Percentiles rank a stretch among this genome's conserved stretches.
Conservation (phyloP, 2,888 invertebrate genomes). For the Serripes groenlandicus region DNA sequence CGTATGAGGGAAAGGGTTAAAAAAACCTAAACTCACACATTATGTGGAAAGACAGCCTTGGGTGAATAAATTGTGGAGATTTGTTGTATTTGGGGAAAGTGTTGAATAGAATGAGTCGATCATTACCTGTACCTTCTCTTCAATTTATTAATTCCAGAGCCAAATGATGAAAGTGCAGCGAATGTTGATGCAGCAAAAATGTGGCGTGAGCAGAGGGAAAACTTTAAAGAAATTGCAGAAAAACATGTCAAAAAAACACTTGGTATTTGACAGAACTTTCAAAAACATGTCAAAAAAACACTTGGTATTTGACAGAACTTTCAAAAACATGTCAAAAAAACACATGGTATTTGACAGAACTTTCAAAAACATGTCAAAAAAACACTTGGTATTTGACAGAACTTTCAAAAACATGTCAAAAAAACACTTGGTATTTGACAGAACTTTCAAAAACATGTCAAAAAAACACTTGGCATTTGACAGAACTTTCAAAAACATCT, state of each 20-base stretch:
- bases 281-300: constrained; percentile 96
- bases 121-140: background rate
- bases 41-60: too few relatives aligned
- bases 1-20: too few relatives aligned
- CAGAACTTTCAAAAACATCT: background rate
- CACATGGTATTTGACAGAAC: constrained; percentile 88
- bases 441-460: background rate
- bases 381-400: constrained; percentile 89
- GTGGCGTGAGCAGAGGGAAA: constrained; percentile 98
- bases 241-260: constrained; percentile 96
- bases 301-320: constrained; percentile 87
- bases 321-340: constrained; percentile 96
- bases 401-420: background rate
- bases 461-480: background rate
- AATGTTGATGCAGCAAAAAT: constrained; percentile 99
- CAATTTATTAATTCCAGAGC: constrained; percentile 90
- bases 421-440: background rate
- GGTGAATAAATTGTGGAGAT: too few relatives aligned
- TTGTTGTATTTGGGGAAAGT: background rate
- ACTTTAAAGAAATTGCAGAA: constrained; percentile 97
- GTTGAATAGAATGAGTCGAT: background rate
- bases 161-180: constrained; percentile 99
- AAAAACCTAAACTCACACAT: too few relatives aligned
- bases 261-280: constrained; percentile 74
- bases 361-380: constrained; percentile 96